Evolutionary conservation across 2,113 vertebrate species (phyloP), one percentile per base, ranked within the genome.

Genomic region (Sebastes fasciatus): DNA sequence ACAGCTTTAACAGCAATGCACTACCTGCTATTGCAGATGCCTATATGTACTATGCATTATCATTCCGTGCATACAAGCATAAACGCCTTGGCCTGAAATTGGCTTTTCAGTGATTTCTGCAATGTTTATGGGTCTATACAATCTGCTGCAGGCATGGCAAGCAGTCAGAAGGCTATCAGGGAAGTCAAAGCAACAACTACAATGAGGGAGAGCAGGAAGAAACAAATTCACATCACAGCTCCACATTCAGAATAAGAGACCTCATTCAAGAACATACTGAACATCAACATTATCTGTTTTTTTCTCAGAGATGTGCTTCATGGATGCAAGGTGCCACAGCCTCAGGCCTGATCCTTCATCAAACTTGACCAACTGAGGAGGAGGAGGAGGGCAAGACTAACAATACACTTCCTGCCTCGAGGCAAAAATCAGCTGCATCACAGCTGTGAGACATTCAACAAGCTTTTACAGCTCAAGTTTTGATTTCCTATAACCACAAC

Each of bases 301-400:
- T 3, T 74, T 63, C 55, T 0, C 5, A 6, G 2, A 40, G 9
- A 34, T 9, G 48, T 45, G 74, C 66, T 68, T 70, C 14, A 9
- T 80, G 48, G 72, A 49, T 58, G 43, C 26, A 60, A 48, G 65
- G 54, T 51, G 61, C 79, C 5, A 4, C 65, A 69, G 81, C 83
- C 82, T 82, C 66, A 0, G 67, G 78, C 66, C 64, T 70, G 4
- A 67, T 70, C 58, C 71, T 73, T 82, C 55, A 82, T 91, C 77
- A 85, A 16, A 69, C 49, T 49, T 83, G 72, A 88, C 71, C 69
- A 68, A 64, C 21, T 81, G 73, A 82, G 61, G 79, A 85, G 75
- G 21, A 85, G 75, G 21, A 67, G 71, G 42, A 65, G 77, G 69
- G 63, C 46, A 23, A 45, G n/a, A 86, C 74, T 48, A 77, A 73